Percentiles rank a stretch among this genome's conserved stretches.
phyloP scores from a whole-genome alignment of 2,888 invertebrate species.

The Tetragonula carbonaria region DNA sequence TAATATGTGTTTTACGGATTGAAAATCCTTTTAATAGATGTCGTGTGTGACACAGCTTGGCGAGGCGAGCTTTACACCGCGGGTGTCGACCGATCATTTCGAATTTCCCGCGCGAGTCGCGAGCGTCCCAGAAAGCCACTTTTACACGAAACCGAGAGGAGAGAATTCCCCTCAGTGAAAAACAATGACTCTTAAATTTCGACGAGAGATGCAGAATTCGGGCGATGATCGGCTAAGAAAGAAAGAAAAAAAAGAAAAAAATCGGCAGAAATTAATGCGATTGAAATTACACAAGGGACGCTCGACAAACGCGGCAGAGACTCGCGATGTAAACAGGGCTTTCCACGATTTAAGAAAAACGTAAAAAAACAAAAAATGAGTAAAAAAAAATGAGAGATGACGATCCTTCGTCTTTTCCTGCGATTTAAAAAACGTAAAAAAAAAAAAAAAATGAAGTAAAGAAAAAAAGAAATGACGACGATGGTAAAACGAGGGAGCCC shows the following conservation, averaged over 20 bases:
- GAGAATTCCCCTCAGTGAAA: too few relatives aligned
- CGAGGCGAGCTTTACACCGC: slow-evolving; percentile 67
- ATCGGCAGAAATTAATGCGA: not conserved
- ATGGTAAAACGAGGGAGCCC: too few relatives aligned
- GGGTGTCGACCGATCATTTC: slow-evolving; percentile 46
- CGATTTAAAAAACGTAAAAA: too few relatives aligned
- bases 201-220: too few relatives aligned
- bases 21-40: slow-evolving; percentile 81
- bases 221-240: not conserved
- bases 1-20: slow-evolving; percentile 83
- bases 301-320: slow-evolving; percentile 4
- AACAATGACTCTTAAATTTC: not conserved
- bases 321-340: slow-evolving; percentile 58
- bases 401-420: slow-evolving; percentile 42
- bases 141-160: too few relatives aligned
- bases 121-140: not conserved
- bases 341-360: slow-evolving; percentile 42
- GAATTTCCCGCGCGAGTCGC: slow-evolving; percentile 15
- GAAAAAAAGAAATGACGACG: too few relatives aligned
- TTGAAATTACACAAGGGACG: not conserved
- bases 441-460: too few relatives aligned
- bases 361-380: slow-evolving; percentile 2
- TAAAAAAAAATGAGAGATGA: slow-evolving; percentile 26
- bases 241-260: not conserved
- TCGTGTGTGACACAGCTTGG: slow-evolving; percentile 80